Evolutionary conservation across 2,797 vertebrate genomes (phyloP), one percentile per base, ranked within the genome.

Genomic region (Intellagama lesueurii): DNA sequence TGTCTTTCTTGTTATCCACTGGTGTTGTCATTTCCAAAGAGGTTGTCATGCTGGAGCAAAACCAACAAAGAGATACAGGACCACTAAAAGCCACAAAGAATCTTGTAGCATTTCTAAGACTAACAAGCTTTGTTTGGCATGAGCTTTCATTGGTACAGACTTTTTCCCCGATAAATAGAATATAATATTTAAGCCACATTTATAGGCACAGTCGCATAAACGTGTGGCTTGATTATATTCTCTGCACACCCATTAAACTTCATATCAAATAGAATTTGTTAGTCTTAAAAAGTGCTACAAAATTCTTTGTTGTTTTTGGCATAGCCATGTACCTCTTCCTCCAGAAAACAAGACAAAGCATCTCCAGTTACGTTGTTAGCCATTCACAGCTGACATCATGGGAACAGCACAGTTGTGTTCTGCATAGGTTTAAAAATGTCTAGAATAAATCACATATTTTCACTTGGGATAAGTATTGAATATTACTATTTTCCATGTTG

Each of bases 291-390:
- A 14, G 9, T 30, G 30, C 30, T n/a, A 14, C n/a, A 16, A n/a
- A 73, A 16, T 17, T 32, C 70, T 14, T 32, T 32, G 30, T 72
- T 72, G 28, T 12, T 72, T 72, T 72, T 83, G 87, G 75, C 76
- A 72, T 19, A 35, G 60, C 26, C 12, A 12, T 92, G 89, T 82
- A 92, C 78, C 68, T 40, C 32, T 32, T 75, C 30, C 83, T 85
- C 9, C 81, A 89, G 90, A 92, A 16, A 81, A 75, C 11, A 30
- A 87, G 49, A 60, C 28, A 49, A 87, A 19, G 2, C 89, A 91
- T 68, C 88, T 91, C 75, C 90, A 92, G 91, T 94, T 93, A 90
- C 89, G 68, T 86, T 93, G 92, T 94, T 92, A 91, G 84, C 75
- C 91, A 56, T 93, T 95, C 91, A 94, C 52, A 84, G 19, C 85